phyloP scores from a whole-genome alignment of 2,797 vertebrate species.

The Jordanella pulchra region DNA sequence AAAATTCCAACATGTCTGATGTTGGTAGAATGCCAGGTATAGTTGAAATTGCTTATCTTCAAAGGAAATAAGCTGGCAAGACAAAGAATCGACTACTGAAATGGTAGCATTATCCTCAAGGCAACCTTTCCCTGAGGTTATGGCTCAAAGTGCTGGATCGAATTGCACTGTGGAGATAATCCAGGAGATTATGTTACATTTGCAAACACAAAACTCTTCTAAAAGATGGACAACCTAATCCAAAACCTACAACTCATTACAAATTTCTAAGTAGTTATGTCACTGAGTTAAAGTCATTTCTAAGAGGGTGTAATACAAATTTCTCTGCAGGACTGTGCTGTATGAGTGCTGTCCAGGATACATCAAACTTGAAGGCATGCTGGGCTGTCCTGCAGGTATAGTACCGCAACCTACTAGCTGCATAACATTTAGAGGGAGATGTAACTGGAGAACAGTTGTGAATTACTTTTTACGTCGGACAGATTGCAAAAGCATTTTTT shows the following conservation, averaged over 20 bases:
- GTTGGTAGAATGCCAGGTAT: conserved; percentile 47
- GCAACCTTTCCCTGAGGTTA: conserved; percentile 50
- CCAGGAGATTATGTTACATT: conserved; percentile 63
- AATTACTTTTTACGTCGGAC: conserved; percentile 12
- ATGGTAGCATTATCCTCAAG: conserved; percentile 43
- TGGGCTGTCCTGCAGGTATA: conserved; percentile 95
- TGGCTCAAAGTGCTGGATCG: conserved; percentile 52
- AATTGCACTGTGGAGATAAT: conserved; percentile 57
- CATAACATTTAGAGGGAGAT: conserved; percentile 25
- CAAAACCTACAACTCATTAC: conserved; percentile 31
- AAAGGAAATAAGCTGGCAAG: conserved; percentile 49
- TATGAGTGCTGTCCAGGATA: conserved; percentile 99
- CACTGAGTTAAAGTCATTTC: conserved; percentile 1
- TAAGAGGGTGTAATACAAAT: conserved; percentile 7
- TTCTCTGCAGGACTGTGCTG: conserved; percentile 84
- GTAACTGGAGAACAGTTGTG: conserved; percentile 40
- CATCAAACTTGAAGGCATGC: conserved; percentile 88
- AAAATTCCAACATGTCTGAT: conserved; percentile 41
- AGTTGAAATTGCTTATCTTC: conserved; percentile 47
- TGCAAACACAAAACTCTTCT: conserved; percentile 47
- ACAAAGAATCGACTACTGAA: conserved; percentile 52
- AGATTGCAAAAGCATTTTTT: conserved; percentile 20
- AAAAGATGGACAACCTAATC: conserved; percentile 45
- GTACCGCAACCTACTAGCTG: conserved; percentile 1
- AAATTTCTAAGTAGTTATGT: conserved; percentile 7